phyloP scores from a whole-genome alignment of 2,113 vertebrate genomes.

The Eurystomus gularis region DNA sequence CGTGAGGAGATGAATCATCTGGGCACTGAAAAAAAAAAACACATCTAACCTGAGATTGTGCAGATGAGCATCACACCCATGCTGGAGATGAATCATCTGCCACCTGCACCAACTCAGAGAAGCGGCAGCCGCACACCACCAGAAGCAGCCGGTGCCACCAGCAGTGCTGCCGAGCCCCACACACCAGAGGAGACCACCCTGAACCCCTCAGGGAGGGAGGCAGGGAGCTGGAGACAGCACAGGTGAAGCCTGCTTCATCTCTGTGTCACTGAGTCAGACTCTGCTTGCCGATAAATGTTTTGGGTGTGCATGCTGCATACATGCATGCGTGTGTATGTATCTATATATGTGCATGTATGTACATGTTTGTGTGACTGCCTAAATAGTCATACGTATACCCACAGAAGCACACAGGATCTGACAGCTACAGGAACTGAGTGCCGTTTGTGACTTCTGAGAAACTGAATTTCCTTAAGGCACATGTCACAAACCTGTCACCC shows the following conservation, averaged over 20 bases:
- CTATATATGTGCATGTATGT: accelerated
- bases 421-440: not conserved
- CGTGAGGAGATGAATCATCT: constrained; percentile 59
- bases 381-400: accelerated
- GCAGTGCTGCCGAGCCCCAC: not conserved
- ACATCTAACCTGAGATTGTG: not conserved
- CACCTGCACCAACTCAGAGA: constrained; percentile 60
- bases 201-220: not conserved
- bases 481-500: not conserved
- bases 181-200: accelerated
- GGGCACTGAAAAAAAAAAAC: not conserved
- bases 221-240: not conserved
- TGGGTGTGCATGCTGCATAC: not conserved
- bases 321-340: accelerated
- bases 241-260: not conserved
- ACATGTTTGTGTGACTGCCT: not conserved
- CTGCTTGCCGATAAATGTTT: accelerated
- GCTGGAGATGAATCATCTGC: constrained; percentile 62
- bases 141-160: not conserved
- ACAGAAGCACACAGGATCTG: accelerated
- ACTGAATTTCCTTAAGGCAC: not conserved
- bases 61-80: constrained; percentile 48
- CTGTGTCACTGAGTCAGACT: not conserved
- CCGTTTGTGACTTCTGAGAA: not conserved
- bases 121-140: not conserved